Evolutionary conservation across 2,113 vertebrate genomes (phyloP).

Genomic region (Ifrita kowaldi): DNA sequence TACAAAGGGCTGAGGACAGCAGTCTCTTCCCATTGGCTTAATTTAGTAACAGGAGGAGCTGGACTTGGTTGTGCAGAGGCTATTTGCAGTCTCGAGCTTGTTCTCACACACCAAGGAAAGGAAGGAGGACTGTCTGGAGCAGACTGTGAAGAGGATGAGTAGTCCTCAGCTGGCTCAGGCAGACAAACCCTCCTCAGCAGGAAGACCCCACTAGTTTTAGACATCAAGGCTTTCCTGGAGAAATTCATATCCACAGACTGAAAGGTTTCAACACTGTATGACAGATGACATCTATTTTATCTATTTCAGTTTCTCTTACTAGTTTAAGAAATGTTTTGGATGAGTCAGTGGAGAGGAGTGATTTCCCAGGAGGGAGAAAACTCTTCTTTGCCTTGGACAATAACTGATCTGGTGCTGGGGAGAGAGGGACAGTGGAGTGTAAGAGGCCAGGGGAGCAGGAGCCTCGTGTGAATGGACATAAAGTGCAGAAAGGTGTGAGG

Average conservation of each 20-base stretch:
- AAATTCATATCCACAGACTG: not conserved
- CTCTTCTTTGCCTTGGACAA: not conserved
- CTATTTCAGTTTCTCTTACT: not conserved
- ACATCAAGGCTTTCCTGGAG: not conserved
- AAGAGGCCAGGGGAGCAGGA: not conserved
- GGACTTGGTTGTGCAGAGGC: not conserved
- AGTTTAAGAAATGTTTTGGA: not conserved
- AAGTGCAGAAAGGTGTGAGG: not conserved
- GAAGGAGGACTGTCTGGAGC: not conserved
- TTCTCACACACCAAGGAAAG: not conserved
- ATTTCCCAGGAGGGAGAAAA: not conserved
- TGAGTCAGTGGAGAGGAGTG: not conserved
- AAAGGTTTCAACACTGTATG: not conserved
- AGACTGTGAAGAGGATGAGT: not conserved
- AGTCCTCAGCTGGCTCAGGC: not conserved
- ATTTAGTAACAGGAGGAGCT: not conserved
- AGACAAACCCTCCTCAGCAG: not conserved
- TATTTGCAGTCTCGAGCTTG: not conserved
- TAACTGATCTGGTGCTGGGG: too few species aligned
- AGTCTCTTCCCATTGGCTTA: not conserved
- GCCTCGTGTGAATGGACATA: not conserved
- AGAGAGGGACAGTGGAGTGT: not conserved
- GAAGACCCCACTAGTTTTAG: not conserved
- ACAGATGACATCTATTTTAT: not conserved
- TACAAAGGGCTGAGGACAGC: not conserved